These are phyloP conservation scores for Pseudomyrmex gracilis DNA, from an alignment of 1,140 invertebrate genomes.

Conservation along the genomic window DNA sequence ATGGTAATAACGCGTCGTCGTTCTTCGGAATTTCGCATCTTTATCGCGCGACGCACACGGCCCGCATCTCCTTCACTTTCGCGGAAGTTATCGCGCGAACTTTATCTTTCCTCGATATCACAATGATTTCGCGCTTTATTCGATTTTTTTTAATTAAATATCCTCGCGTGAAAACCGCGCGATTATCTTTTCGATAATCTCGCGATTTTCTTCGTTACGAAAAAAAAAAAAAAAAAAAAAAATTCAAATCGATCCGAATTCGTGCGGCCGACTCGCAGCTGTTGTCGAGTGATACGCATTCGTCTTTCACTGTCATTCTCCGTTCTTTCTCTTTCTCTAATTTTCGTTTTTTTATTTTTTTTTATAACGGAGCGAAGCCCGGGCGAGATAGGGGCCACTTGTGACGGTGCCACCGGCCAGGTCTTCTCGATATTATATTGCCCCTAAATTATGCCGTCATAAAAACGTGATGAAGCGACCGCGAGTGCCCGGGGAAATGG, in stretches of 20 bases:
- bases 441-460: slow-evolving; percentile 73
- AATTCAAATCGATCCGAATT: too few species aligned
- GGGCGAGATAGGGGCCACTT: slow-evolving; percentile 9
- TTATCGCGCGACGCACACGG: neutral
- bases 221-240: too few species aligned
- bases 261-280: too few species aligned
- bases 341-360: slow-evolving; percentile 25
- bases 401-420: slow-evolving; percentile 54
- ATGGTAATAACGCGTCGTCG: slow-evolving; percentile 42
- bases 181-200: neutral
- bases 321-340: slow-evolving; percentile 7
- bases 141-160: too few species aligned
- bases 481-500: slow-evolving; percentile 61
- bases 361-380: slow-evolving; percentile 12
- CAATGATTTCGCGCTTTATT: too few species aligned
- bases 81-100: neutral
- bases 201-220: too few species aligned
- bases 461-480: slow-evolving; percentile 74
- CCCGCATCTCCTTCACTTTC: neutral
- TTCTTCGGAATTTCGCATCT: slow-evolving; percentile 35
- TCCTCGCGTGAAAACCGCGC: too few species aligned
- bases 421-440: slow-evolving; percentile 68
- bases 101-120: neutral
- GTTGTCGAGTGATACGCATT: slow-evolving; percentile 21
- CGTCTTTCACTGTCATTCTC: slow-evolving; percentile 22